Evolutionary conservation across 2,797 vertebrate species (phyloP).

Genomic region (Catharus ustulatus): DNA sequence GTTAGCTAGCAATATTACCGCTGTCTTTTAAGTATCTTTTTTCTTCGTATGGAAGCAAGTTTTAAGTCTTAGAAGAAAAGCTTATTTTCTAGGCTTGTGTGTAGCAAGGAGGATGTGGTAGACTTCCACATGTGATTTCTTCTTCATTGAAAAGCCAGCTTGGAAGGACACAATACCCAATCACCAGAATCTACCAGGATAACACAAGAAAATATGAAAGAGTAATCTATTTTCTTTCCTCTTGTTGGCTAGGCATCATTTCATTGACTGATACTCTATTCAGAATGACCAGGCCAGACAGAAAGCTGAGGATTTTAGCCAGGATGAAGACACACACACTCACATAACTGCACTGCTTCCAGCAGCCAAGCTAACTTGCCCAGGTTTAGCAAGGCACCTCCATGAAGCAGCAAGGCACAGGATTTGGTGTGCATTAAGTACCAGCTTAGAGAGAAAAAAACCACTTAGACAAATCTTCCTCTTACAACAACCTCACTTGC

Average conservation of each 20-base stretch:
- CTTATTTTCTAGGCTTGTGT: neutral
- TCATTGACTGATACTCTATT: neutral
- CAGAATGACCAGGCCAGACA: neutral
- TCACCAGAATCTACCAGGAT: neutral
- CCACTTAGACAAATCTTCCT: neutral
- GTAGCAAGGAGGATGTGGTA: neutral
- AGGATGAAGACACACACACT: neutral
- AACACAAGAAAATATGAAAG: neutral
- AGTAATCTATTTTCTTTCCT: neutral
- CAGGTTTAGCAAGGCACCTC: neutral
- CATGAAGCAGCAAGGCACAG: neutral
- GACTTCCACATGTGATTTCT: neutral
- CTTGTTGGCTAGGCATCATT: neutral
- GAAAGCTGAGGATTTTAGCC: neutral
- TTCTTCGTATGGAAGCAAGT: neutral
- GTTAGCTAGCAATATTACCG: neutral
- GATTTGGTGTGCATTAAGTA: neutral
- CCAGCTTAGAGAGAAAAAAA: neutral
- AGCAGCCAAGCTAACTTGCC: neutral
- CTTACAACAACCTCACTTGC: neutral
- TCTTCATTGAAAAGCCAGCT: neutral
- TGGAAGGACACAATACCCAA: neutral
- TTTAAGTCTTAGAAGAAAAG: neutral
- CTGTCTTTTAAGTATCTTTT: neutral
- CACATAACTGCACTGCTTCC: neutral